Evolutionary conservation across 1,140 invertebrate species (phyloP).

Genomic region (Panagrolaimus sp.): DNA sequence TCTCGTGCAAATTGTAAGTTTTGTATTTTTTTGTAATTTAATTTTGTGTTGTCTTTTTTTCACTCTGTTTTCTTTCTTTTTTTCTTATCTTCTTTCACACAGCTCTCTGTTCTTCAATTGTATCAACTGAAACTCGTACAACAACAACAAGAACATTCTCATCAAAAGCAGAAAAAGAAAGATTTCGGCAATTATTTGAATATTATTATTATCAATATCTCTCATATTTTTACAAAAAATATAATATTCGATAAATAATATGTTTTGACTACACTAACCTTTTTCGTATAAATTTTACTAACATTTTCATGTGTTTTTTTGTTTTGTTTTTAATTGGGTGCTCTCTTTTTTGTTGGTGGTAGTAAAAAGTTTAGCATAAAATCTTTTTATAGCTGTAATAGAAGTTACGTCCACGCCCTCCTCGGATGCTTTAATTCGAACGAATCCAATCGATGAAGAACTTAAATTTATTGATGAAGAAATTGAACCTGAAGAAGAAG

Average conservation of each 20-base stretch:
- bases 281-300: not conserved
- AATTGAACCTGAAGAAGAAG: not conserved
- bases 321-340: not conserved
- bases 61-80: not conserved
- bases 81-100: too few relatives aligned
- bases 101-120: too few relatives aligned
- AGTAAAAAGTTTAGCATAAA: not conserved
- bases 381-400: not conserved
- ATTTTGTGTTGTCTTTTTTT: not conserved
- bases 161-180: too few relatives aligned
- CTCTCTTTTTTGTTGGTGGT: too few relatives aligned
- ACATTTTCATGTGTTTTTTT: not conserved
- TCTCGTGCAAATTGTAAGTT: conserved; percentile 56
- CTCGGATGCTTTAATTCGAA: not conserved
- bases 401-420: not conserved
- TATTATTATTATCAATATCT: too few relatives aligned
- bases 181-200: too few relatives aligned
- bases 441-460: conserved; percentile 1
- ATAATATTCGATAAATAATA: too few relatives aligned
- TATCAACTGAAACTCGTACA: too few relatives aligned
- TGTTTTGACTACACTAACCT: too few relatives aligned
- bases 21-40: not conserved
- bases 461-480: not conserved
- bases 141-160: too few relatives aligned
- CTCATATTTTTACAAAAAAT: too few relatives aligned